Evolutionary conservation across 2,888 invertebrate species (phyloP), one percentile per base, ranked within the genome.

Genomic region (Mystacides longicornis): DNA sequence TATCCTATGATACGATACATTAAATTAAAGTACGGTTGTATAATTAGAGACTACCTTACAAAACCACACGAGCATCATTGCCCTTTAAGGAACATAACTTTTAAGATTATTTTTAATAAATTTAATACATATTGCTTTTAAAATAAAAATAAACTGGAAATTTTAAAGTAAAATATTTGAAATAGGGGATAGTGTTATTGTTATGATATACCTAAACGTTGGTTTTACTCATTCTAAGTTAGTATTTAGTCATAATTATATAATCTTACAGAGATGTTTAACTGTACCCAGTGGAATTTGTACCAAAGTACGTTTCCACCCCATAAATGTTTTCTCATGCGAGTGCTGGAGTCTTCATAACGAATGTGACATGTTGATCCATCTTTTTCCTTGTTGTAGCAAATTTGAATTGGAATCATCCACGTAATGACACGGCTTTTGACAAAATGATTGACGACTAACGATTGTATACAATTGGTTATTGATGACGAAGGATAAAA

Each of bases 81-180:
- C 46, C 22, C n/a, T 19, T 45, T 51, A 51, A 57, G 57, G 57
- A 57, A 59, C 54, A 57, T 60, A 57, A 59, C 57, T 60, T 58
- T 57, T 60, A 60, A 58, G 37, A 14, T 37, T 37, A 37, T 37
- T 37, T 37, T 37, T 37, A 37, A 37, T 27, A 27, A 27, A 27
- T 7, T 7, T 27, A 27, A 27, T 27, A 27, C 27, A 27, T 27
- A 27, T 37, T 37, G 37, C 37, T 37, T 45, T 45, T 45, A 19
- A 45, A 21, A 19, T 7, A 19, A 20, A 45, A 3, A 19, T 45
- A n/a, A 45, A 11, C 18, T 18, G 45, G 45, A 37, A 37, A 37
- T 4, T 37, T 37, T 3, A 37, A 37, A 37, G 14, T 7, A 7
- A n/a, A 37, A 7, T 37, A 14, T 7, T 37, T 37, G 16, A 4